Percentiles rank a stretch among this genome's conserved stretches.
These are phyloP conservation scores for Hirtodrosophila cameraria DNA, from an alignment of 2,888 invertebrate genomes.

Conservation along the genomic window DNA sequence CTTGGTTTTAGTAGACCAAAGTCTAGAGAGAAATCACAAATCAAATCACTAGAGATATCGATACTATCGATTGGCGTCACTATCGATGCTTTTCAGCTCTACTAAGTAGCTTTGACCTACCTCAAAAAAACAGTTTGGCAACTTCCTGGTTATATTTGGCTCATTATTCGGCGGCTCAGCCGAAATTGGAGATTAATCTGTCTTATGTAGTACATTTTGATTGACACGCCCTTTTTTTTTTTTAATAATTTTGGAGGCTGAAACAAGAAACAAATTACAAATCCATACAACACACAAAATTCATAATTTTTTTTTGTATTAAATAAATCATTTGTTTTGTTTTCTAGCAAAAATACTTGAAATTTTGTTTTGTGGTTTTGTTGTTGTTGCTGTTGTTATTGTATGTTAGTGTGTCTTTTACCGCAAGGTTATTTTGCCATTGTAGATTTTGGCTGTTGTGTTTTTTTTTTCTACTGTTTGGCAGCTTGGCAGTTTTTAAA, in stretches of 20 bases:
- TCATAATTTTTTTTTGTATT: slow-evolving; percentile 42
- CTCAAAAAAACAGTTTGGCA: slow-evolving; percentile 43
- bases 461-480: slow-evolving; percentile 32
- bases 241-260: slow-evolving; percentile 68
- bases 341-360: slow-evolving; percentile 39
- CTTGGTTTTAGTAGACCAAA: too few relatives aligned
- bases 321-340: slow-evolving; percentile 75
- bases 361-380: slow-evolving; percentile 33
- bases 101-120: slow-evolving; percentile 60
- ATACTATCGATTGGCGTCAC: too few relatives aligned
- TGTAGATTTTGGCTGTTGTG: slow-evolving; percentile 29
- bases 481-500: slow-evolving; percentile 26
- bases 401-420: slow-evolving; percentile 61
- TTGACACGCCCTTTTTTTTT: slow-evolving; percentile 66
- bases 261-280: slow-evolving; percentile 34
- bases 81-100: too few relatives aligned
- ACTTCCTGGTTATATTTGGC: slow-evolving; percentile 60
- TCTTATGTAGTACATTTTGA: slow-evolving; percentile 30
- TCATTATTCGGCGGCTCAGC: slow-evolving; percentile 24
- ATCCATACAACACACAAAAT: slow-evolving; percentile 34
- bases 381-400: slow-evolving; percentile 27
- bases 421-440: slow-evolving; percentile 65
- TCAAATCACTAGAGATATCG: too few relatives aligned
- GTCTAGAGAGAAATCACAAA: too few relatives aligned
- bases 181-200: slow-evolving; percentile 54